Conservation (phyloP, 2,888 invertebrate species). For the Bedellia somnulentella region DNA sequence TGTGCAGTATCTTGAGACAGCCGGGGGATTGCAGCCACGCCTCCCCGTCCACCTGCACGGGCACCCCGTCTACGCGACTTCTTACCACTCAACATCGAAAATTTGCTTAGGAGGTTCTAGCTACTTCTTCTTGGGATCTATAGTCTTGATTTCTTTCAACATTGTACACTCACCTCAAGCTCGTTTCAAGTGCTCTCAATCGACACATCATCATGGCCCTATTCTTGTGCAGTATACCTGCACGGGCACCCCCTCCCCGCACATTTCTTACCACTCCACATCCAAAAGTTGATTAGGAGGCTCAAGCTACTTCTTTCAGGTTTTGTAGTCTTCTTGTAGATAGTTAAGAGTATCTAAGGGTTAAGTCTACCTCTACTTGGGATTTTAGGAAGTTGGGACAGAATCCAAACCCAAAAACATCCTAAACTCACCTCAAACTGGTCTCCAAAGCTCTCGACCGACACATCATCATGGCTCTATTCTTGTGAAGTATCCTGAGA, state of each 20-base stretch:
- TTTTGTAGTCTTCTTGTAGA: not conserved
- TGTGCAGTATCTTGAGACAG: constrained; percentile 92
- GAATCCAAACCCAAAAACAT: too few relatives aligned
- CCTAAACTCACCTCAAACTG: constrained; percentile 66
- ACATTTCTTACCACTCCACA: too few relatives aligned
- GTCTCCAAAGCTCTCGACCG: constrained; percentile 89
- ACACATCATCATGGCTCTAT: constrained; percentile 94
- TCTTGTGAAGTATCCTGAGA: constrained; percentile 94
- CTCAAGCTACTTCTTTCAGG: not conserved
- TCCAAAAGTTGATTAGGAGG: too few relatives aligned
- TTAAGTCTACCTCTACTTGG: too few relatives aligned
- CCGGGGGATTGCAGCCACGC: constrained; percentile 98
- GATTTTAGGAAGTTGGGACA: too few relatives aligned
- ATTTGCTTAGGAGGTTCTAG: too few relatives aligned
- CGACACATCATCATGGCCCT: constrained; percentile 94
- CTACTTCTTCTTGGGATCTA: too few relatives aligned
- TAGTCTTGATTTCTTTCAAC: too few relatives aligned
- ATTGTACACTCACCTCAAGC: too few relatives aligned
- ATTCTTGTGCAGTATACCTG: constrained; percentile 96
- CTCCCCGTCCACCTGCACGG: constrained; percentile 96
- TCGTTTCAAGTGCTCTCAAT: constrained; percentile 87
- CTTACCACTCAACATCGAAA: too few relatives aligned
- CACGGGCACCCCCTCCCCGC: constrained; percentile 90
- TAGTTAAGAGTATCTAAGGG: too few relatives aligned
- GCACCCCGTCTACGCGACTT: constrained; percentile 90